phyloP scores from a whole-genome alignment of 2,113 vertebrate genomes.

The Electrona antarctica region DNA sequence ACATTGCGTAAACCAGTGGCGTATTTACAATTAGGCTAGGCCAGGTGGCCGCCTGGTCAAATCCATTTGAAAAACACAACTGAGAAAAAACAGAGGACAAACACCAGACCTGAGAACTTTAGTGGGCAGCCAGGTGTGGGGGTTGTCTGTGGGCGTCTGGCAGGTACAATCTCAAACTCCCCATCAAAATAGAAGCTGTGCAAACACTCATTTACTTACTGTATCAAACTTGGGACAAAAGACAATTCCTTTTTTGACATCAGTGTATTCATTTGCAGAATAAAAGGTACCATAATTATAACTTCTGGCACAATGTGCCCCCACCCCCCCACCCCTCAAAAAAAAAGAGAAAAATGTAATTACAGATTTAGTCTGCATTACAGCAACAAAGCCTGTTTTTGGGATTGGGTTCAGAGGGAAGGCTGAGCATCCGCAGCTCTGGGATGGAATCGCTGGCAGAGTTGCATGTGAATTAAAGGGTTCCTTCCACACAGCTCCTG shows the following conservation, averaged over 20 bases:
- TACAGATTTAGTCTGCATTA: conserved; percentile 80
- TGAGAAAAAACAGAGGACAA: no score
- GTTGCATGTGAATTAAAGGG: conserved; percentile 61
- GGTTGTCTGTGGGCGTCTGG: no score
- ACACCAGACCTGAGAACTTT: no score
- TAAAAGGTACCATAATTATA: conserved; percentile 83
- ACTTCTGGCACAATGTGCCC: conserved; percentile 69
- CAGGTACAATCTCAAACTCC: no score
- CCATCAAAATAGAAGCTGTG: conserved; percentile 58
- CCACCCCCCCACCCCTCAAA: conserved; percentile 54
- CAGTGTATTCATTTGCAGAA: conserved; percentile 82
- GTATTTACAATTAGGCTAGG: no score
- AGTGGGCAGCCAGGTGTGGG: no score
- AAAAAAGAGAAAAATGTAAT: conserved; percentile 72
- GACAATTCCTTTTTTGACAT: conserved; percentile 82
- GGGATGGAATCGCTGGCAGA: conserved; percentile 69
- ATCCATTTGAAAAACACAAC: no score
- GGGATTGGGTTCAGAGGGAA: conserved; percentile 64
- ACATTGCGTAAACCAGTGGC: no score
- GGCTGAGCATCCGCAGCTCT: conserved; percentile 63
- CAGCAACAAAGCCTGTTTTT: conserved; percentile 72
- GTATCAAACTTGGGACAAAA: conserved; percentile 81
- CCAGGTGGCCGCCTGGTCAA: no score
- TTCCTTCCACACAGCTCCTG: conserved; percentile 39
- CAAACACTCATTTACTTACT: conserved; percentile 80